Evolutionary conservation across 2,888 invertebrate genomes (phyloP).

Genomic region (Drosophila villosipedis): DNA sequence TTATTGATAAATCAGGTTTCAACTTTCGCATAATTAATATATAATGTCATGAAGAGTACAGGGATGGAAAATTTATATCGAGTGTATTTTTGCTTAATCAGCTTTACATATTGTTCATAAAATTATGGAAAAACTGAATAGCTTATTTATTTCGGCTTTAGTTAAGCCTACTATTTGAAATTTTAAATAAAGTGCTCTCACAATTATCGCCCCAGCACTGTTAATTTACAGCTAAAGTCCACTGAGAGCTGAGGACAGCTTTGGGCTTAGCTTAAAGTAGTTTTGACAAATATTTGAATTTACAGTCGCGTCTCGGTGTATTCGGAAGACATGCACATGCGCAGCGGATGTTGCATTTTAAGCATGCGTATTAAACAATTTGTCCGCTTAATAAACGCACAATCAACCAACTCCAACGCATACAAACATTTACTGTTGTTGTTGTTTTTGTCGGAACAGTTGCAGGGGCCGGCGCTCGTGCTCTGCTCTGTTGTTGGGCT

Average conservation of each 20-base stretch:
- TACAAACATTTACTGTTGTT: conserved; percentile 11
- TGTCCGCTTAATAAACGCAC: conserved; percentile 58
- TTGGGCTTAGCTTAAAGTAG: neutral
- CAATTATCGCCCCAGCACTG: neutral
- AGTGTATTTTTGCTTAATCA: neutral
- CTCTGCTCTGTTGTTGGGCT: conserved; percentile 9
- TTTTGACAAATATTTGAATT: neutral
- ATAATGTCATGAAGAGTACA: neutral
- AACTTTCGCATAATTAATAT: neutral
- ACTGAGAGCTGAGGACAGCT: neutral
- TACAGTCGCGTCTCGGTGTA: conserved; percentile 33
- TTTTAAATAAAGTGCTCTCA: neutral
- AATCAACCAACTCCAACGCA: conserved; percentile 25
- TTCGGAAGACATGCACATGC: conserved; percentile 9
- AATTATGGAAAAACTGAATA: neutral
- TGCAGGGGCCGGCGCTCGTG: conserved; percentile 33
- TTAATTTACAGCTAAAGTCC: conserved; percentile 2
- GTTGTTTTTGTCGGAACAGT: conserved; percentile 5
- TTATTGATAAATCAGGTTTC: conserved; percentile 39
- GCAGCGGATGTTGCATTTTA: conserved; percentile 55
- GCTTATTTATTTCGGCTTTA: neutral
- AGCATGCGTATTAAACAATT: conserved; percentile 58
- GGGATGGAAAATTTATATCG: neutral
- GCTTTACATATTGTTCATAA: neutral
- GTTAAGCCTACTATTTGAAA: neutral